Evolutionary conservation across 2,888 invertebrate species (phyloP), one percentile per base, ranked within the genome.

Genomic region (Melanostoma mellinum): DNA sequence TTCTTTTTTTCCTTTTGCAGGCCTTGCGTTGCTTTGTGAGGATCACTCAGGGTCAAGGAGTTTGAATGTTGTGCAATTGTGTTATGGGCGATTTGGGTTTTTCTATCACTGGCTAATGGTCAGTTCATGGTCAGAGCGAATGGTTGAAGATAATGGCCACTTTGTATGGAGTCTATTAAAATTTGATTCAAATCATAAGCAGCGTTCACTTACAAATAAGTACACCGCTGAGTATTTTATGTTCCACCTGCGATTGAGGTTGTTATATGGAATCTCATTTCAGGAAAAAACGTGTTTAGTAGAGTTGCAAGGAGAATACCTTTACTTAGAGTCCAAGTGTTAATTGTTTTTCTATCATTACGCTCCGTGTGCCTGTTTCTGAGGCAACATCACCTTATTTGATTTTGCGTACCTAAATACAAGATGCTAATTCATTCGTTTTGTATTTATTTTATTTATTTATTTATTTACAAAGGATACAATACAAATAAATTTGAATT

Each of bases 31-130:
- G 30, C 6, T 72, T 40, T 58, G 38, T 46, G 38, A 30, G 35
- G 35, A 58, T 75, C 48, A 46, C 33, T 78, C 74, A 79, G 50
- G 84, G 69, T 61, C 69, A 60, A 42, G 53, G 40, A 50, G 55
- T 44, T 46, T 46, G 63, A 20, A 69, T 10, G 42, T 81, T 81
- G 53, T 33, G 79, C 40, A 84, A 84, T 74, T 77, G 69, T 81
- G 55, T 56, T 67, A 48, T 75, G 42, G 35, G 38, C 71, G 60
- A 38, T 46, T 68, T 69, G 50, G 20, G 20, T 20, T 20, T 20
- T 50, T 76, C 32, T 42, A 1, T 40, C 6, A 40, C 9, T 35
- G 63, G 73, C 38, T 48, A 38, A 63, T 55, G 73, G 67, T 68
- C 68, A 73, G 63, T 74, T 74, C 63, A 77, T 68, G 73, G 68